Evolutionary conservation across 2,888 invertebrate genomes (phyloP), one percentile per base, ranked within the genome.

Genomic region (Aethes cnicana): DNA sequence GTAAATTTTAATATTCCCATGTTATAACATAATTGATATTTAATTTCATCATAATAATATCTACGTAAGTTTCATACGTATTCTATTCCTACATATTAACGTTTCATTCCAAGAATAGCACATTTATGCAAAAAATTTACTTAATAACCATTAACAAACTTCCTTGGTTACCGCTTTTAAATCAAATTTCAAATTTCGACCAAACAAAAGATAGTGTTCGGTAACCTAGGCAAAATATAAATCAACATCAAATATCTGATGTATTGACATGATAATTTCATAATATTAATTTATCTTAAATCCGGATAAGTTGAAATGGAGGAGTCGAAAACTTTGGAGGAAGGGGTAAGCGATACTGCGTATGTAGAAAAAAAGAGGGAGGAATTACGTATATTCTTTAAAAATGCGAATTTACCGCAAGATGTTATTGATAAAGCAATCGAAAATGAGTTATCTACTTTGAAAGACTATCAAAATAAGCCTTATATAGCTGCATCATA

Each of bases 401-500:
- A 81, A 57, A 77, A 79, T 55, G 67, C 73, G 0, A 81, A 82
- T 9, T 60, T 83, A n/a, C 63, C 84, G 0, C 58, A 79, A 49
- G 74, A 80, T 9, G 61, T 67, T 2, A 74, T 86, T 32, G 78
- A 86, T 8, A 77, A 64, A 55, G 63, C 74, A 2, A 84, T 88
- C 36, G 84, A 87, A 62, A 87, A 88, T 64, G 89, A 89, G 64
- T 66, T 88, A 1, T 72, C 64, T 47, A 82, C 80, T 2, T 39
- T 80, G 16, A 71, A 58, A 8, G 64, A 68, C 12, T 64, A 61
- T 28, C 58, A 69, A 30, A 49, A 58, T 6, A 54, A 61, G 28
- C 78, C 84, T 11, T 88, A 88, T 33, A 88, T 89, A 57, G 68
- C 78, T 9, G 81, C 88, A n/a, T 81, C 82, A 2, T 60, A 56